Evolutionary conservation across 2,113 vertebrate species (phyloP).

Genomic region (Fulica atra): DNA sequence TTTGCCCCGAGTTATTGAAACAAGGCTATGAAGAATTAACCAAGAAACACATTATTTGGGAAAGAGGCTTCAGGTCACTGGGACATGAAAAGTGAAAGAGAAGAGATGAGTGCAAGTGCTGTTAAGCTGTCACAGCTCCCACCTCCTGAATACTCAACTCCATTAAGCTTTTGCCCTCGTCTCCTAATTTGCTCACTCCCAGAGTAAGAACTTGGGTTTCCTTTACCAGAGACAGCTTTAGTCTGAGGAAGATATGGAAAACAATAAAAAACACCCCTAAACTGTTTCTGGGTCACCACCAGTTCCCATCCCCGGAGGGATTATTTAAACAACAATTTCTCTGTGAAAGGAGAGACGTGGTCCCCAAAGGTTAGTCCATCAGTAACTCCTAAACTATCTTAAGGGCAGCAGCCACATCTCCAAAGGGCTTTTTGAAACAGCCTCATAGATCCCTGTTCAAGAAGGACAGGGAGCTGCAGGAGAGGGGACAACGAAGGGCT

Average conservation of each 20-base stretch:
- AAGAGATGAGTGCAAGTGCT: not conserved
- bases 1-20: not conserved
- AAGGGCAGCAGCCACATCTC: constrained; percentile 18
- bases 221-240: constrained; percentile 21
- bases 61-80: not conserved
- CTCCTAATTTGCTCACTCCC: constrained; percentile 19
- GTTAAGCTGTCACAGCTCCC: not conserved
- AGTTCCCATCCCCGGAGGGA: constrained; percentile 45
- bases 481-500: too few species aligned
- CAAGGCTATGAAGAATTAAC: not conserved
- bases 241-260: constrained; percentile 62
- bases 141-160: not conserved
- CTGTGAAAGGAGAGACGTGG: constrained; percentile 45
- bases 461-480: too few species aligned
- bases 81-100: not conserved
- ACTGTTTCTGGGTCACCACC: constrained; percentile 74
- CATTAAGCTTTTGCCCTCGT: not conserved
- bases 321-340: constrained; percentile 71
- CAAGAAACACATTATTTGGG: not conserved
- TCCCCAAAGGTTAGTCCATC: constrained; percentile 71
- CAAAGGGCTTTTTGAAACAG: not conserved
- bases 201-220: constrained; percentile 24
- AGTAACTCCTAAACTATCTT: constrained; percentile 62
- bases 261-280: constrained; percentile 66
- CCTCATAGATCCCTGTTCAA: not conserved